Evolutionary conservation across 2,113 vertebrate species (phyloP).

Genomic region (Poeciliopsis turrubarensis): DNA sequence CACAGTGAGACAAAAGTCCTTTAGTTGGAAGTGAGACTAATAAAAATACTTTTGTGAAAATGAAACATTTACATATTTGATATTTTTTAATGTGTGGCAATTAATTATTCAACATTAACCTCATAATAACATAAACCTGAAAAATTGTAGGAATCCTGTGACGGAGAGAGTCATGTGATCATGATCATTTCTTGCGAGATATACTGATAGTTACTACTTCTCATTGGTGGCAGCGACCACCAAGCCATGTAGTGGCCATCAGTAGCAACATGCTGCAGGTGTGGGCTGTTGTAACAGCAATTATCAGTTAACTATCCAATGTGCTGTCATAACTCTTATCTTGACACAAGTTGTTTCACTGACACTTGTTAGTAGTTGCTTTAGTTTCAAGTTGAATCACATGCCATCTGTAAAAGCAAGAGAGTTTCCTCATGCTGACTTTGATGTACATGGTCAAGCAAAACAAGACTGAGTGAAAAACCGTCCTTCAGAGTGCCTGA

Average conservation of each 20-base stretch:
- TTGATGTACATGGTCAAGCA: constrained; percentile 24
- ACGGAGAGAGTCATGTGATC: neutral
- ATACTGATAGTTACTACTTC: neutral
- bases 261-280: neutral
- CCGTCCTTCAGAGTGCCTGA: constrained; percentile 31
- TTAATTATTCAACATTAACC: too few relatives aligned
- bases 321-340: neutral
- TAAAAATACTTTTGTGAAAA: too few relatives aligned
- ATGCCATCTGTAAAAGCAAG: constrained; percentile 44
- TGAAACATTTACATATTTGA: too few relatives aligned
- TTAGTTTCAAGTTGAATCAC: constrained; percentile 54
- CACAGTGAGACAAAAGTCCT: too few relatives aligned
- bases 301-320: neutral
- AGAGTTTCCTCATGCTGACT: constrained; percentile 34
- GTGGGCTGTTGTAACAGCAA: neutral
- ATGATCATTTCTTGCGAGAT: neutral
- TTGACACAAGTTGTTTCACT: neutral
- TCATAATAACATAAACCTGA: too few relatives aligned
- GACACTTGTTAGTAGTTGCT: neutral
- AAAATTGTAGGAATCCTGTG: neutral
- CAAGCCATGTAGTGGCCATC: neutral
- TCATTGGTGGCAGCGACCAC: neutral
- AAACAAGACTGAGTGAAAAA: constrained; percentile 1
- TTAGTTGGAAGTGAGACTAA: too few relatives aligned
- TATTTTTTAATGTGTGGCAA: too few relatives aligned